phyloP scores from a whole-genome alignment of 1,140 invertebrate genomes.

The Philotrypesis tridentata region DNA sequence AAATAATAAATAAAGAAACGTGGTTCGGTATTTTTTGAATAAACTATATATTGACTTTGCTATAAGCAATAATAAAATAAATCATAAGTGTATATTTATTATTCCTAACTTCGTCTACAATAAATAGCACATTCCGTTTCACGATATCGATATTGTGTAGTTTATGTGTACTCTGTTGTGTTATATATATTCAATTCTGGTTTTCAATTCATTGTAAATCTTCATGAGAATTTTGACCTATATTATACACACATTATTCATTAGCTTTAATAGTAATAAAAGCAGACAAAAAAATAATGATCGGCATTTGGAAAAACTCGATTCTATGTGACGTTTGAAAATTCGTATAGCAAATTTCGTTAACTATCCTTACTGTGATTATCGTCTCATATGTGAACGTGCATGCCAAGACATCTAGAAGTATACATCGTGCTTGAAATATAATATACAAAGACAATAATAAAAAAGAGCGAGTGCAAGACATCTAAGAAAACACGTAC shows the following conservation, averaged over 20 bases:
- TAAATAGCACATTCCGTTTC: neutral
- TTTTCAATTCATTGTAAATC: neutral
- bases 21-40: neutral
- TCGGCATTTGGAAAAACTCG: neutral
- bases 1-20: neutral
- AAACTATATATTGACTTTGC: constrained; percentile 2
- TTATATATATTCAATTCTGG: neutral
- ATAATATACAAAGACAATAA: constrained; percentile 63
- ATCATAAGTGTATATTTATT: neutral
- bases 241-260: constrained; percentile 49
- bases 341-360: neutral
- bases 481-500: constrained; percentile 71
- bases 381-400: constrained; percentile 57
- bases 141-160: neutral
- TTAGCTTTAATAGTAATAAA: neutral
- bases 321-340: neutral
- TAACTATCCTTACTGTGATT: neutral
- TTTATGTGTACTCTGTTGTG: neutral
- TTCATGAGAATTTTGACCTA: constrained; percentile 1
- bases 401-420: constrained; percentile 72
- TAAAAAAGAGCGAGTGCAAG: constrained; percentile 69
- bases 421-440: constrained; percentile 67
- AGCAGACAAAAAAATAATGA: constrained; percentile 24
- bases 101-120: neutral
- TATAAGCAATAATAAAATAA: constrained; percentile 9